phyloP scores from a whole-genome alignment of 2,113 vertebrate genomes.

The Gorilla gorilla region DNA sequence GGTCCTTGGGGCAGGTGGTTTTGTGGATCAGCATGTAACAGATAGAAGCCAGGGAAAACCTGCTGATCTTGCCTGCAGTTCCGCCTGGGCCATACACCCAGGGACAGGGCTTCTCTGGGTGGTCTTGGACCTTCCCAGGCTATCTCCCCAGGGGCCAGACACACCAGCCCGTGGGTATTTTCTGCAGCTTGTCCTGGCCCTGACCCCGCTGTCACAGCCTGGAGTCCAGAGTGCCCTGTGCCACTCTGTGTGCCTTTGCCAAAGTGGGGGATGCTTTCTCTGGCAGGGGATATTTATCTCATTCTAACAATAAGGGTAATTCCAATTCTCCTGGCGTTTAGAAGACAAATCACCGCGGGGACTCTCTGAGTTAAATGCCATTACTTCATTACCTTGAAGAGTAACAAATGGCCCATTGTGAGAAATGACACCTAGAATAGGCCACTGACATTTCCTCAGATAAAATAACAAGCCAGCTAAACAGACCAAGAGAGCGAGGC shows the following conservation, averaged over 20 bases:
- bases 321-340: background rate
- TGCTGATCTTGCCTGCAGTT: background rate
- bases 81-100: accelerated
- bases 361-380: background rate
- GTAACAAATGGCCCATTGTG: background rate
- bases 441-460: background rate
- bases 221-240: background rate
- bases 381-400: background rate
- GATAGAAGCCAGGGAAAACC: accelerated
- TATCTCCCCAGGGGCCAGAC: background rate
- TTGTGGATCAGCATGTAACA: accelerated
- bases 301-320: background rate
- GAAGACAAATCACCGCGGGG: background rate
- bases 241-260: accelerated
- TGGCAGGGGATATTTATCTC: background rate
- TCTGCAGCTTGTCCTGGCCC: background rate
- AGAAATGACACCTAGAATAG: background rate
- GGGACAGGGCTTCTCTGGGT: background rate
- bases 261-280: accelerated
- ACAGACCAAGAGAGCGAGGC: background rate
- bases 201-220: background rate
- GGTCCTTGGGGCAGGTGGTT: accelerated
- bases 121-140: no score
- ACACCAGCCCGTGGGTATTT: accelerated
- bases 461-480: background rate